Percentiles rank a stretch among this genome's conserved stretches.
phyloP scores from a whole-genome alignment of 2,113 vertebrate species.

The Barbus barbus region DNA sequence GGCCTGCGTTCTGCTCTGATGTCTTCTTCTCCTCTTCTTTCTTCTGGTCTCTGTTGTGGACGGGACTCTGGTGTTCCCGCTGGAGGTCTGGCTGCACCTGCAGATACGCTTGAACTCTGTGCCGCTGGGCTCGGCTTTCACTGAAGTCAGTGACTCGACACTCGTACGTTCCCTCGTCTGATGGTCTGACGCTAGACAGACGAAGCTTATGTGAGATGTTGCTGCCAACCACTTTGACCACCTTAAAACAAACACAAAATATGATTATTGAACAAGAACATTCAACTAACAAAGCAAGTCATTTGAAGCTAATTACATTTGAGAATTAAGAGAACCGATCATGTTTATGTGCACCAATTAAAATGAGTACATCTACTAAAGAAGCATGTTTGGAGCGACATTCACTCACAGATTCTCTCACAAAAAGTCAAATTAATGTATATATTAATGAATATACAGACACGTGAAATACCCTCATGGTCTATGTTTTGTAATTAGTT shows the following conservation, averaged over 20 bases:
- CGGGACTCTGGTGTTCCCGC: too few species aligned
- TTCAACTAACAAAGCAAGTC: background rate
- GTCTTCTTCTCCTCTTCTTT: slow-evolving; percentile 1
- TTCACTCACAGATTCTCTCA: background rate
- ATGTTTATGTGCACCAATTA: background rate
- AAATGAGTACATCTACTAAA: background rate
- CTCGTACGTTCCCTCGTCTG: slow-evolving; percentile 93
- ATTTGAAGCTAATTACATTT: background rate
- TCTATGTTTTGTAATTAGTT: background rate
- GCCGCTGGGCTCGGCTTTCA: slow-evolving; percentile 83
- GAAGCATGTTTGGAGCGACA: background rate
- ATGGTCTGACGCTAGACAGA: slow-evolving; percentile 87
- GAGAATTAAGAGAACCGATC: background rate
- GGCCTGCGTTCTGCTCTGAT: background rate
- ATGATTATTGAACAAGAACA: slow-evolving; percentile 12
- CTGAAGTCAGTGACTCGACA: slow-evolving; percentile 96
- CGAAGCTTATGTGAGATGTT: slow-evolving; percentile 98
- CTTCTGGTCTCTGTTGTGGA: background rate
- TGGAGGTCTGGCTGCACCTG: slow-evolving; percentile 84
- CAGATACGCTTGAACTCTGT: slow-evolving; percentile 91
- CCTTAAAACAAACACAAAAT: slow-evolving; percentile 69
- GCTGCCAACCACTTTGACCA: slow-evolving; percentile 95
- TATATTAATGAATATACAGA: background rate
- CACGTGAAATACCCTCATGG: background rate
- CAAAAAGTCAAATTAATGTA: background rate